Evolutionary conservation across 2,888 invertebrate species (phyloP), one percentile per base, ranked within the genome.

Genomic region (Xiphydria camelus): DNA sequence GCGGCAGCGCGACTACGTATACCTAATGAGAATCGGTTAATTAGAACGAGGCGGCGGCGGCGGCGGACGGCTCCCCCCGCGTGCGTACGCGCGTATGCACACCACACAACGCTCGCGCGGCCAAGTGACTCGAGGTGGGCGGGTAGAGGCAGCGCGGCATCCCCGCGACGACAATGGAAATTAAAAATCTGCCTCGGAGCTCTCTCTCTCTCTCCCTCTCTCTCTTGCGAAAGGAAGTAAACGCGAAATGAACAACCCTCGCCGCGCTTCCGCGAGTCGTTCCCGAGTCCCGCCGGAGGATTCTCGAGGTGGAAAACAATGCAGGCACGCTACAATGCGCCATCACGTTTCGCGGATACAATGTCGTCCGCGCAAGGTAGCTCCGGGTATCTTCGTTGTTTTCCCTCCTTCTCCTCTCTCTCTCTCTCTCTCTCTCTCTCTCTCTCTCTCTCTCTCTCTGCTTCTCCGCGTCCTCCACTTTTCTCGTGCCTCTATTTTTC

Each of bases 11-110:
- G 12, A 59, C 57, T 57, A 62, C 59, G 63, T 61, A 67, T 64
- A 61, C 64, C 62, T 70, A 70, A 72, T 71, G 71, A 70, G 70
- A 66, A 68, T 64, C 65, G 62, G 70, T 71, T 71, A 71, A 72
- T 72, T 70, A 70, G 66, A 63, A 64, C 60, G 64, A 46, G 52
- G 55, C 57, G 49, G 53, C 6, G 51, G 51, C 44, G 53, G 51
- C 26, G 19, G 38, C 25, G 25, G 32, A 15, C 36, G 18, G 17
- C 18, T n/a, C 15, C 17, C 9, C 33, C 41, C 35, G 51, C 53
- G 37, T n/a, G n/a, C 19, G 25, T 29, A 9, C 25, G 12, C 10
- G 23, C 17, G 37, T 31, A 33, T 26, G 40, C 19, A 21, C 12
- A n/a, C 21, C 15, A 15, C 29, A 29, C 29, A 29, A 10, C 14